Conservation (phyloP, 1,140 invertebrate species). For the Drosophila lowei region DNA sequence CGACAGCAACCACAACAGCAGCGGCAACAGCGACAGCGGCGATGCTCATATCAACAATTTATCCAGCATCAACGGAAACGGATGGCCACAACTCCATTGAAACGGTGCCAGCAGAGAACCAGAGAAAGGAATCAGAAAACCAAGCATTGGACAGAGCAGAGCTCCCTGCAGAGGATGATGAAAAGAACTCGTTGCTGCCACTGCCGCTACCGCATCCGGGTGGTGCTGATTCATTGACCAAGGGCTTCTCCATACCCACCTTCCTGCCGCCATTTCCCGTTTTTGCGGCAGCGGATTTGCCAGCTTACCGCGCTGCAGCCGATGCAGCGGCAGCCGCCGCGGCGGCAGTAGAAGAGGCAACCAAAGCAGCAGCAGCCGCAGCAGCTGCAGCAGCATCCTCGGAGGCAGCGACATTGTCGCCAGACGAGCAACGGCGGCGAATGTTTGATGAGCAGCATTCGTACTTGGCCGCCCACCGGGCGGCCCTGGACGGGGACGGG, state of each 20-base stretch:
- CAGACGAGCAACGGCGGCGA: conserved; percentile 61
- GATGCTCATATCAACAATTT: conserved; percentile 74
- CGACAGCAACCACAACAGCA: conserved; percentile 15
- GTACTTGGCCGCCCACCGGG: conserved; percentile 60
- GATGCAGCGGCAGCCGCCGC: conserved; percentile 54
- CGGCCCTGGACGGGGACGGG: conserved; percentile 39
- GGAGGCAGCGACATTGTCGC: conserved; percentile 55
- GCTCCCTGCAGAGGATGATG: background rate
- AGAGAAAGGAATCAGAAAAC: conserved; percentile 1
- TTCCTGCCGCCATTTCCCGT: conserved; percentile 78
- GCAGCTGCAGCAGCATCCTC: conserved; percentile 50
- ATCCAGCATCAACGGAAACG: conserved; percentile 58
- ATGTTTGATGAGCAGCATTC: conserved; percentile 75
- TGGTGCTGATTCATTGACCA: conserved; percentile 69
- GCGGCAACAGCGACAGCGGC: conserved; percentile 22
- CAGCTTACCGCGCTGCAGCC: conserved; percentile 70
- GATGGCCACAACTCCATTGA: conserved; percentile 70
- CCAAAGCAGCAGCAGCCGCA: conserved; percentile 15
- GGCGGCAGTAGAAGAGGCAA: conserved; percentile 35
- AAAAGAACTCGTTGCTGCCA: conserved; percentile 10
- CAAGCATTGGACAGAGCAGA: background rate
- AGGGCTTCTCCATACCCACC: conserved; percentile 80
- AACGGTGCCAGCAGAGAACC: conserved; percentile 26
- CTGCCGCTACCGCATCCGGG: conserved; percentile 42
- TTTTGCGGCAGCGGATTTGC: conserved; percentile 76